Base-by-base conservation (phyloP, 2,888 invertebrate species). In the Parochlus steinenii region DNA sequence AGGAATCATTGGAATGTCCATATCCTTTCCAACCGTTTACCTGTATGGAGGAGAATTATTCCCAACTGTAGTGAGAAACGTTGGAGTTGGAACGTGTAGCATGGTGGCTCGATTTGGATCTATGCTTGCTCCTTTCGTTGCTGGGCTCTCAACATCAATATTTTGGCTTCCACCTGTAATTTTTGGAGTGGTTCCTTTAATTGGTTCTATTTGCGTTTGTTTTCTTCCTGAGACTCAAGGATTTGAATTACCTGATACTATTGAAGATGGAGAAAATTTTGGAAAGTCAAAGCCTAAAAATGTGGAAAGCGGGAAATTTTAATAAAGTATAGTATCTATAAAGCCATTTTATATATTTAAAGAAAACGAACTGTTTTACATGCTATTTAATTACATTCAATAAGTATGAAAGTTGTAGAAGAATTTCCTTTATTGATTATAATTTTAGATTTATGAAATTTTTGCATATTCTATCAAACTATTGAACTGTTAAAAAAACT, bases 31-130 rank as follows among this genome's bases (percentile, higher is more conserved):
- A 2, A 79, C 81, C 3, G 79, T 80, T 4, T 90, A 89, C 53
- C 67, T 90, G 11, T 90, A 80, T 54, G 79, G 81, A 1, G 83
- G 85, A 1, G 90, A 90, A 57, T 54, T 87, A 10, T 89, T 86
- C 53, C 90, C 90, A 0, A 90, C 90, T 0, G 78, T 86, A 3
- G 75, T 87, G 0, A 67, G 90, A 19, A 89, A 87, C 49, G 74
- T 80, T 25, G 89, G 85, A 1, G 74, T 90, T 37, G 90, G 90
- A 1, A 63, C 80, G 3, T 75, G 83, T 18, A 89, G 87, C 1
- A 81, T 85, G 62, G 71, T 77, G 40, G 87, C 87, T 0, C 68
- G 89, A 47, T 59, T 87, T 39, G 90, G 90, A 6, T 85, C 86
- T 0, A 82, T 89, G 66, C 46, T 75, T 4, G 83, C 89, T 1